A percentile compares a stretch with the other conserved stretches of the same genome.
These are phyloP conservation scores for Dendroctonus valens DNA, from an alignment of 1,140 invertebrate species.

Conservation along the genomic window DNA sequence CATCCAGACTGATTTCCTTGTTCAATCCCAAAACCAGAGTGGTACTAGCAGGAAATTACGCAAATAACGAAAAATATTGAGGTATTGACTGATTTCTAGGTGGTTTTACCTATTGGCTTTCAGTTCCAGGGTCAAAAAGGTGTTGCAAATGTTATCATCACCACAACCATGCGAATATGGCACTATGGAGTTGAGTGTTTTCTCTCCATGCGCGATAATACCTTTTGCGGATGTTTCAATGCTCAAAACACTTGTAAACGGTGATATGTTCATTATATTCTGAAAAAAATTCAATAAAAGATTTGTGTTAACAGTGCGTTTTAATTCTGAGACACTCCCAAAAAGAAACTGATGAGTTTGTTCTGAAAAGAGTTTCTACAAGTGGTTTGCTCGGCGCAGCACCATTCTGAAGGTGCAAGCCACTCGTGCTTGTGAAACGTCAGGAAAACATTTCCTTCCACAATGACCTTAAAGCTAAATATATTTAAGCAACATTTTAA, in stretches of 20 bases:
- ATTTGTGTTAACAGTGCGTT: too few relatives aligned
- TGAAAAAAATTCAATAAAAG: background rate
- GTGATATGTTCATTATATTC: slow-evolving; percentile 18
- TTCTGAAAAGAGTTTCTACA: too few relatives aligned
- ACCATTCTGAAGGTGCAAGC: too few relatives aligned
- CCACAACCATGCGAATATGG: slow-evolving; percentile 32
- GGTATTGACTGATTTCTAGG: background rate
- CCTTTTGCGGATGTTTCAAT: background rate
- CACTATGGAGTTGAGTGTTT: slow-evolving; percentile 1
- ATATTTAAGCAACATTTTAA: too few relatives aligned
- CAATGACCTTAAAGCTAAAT: too few relatives aligned
- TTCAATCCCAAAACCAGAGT: slow-evolving; percentile 28
- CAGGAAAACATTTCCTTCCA: background rate
- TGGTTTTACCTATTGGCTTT: slow-evolving; percentile 7
- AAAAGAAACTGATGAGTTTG: too few relatives aligned
- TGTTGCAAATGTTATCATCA: slow-evolving; percentile 31
- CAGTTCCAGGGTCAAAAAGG: slow-evolving; percentile 10
- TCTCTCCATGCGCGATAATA: slow-evolving; percentile 23
- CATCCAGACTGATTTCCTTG: slow-evolving; percentile 27
- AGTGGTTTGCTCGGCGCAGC: too few relatives aligned
- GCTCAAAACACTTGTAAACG: slow-evolving; percentile 11
- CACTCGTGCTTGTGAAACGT: background rate
- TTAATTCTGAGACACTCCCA: too few relatives aligned
- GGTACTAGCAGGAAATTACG: background rate
- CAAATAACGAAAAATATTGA: background rate